A percentile compares a stretch with the other conserved stretches of the same genome.
These are phyloP conservation scores for Acronicta leporina DNA, from an alignment of 2,888 invertebrate species.

Conservation along the genomic window DNA sequence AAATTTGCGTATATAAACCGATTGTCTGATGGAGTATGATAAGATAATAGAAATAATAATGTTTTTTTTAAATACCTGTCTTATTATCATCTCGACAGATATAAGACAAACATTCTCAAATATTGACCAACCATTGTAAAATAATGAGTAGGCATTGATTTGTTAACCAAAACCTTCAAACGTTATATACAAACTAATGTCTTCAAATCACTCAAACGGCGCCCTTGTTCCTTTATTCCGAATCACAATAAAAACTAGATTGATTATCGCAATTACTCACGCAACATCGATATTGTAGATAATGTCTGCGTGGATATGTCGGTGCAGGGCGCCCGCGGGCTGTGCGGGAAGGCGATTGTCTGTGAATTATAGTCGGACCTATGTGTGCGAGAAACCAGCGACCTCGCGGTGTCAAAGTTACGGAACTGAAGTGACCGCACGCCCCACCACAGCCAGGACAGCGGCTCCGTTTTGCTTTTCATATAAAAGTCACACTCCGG, in stretches of 20 bases:
- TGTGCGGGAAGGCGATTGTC: conserved; percentile 65
- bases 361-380: conserved; percentile 72
- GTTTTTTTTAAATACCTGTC: too few relatives aligned
- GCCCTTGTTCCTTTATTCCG: conserved; percentile 45
- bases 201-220: conserved; percentile 42
- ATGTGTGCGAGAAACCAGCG: conserved; percentile 74
- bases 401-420: conserved; percentile 89
- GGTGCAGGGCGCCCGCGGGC: conserved; percentile 49
- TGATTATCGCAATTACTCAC: conserved; percentile 66
- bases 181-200: conserved; percentile 32
- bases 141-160: conserved; percentile 20
- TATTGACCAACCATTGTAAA: conserved; percentile 5
- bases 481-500: conserved; percentile 85
- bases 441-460: conserved; percentile 81
- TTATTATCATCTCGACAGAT: too few relatives aligned
- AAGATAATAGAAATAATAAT: too few relatives aligned
- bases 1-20: too few relatives aligned
- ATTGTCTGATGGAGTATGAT: too few relatives aligned
- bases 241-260: conserved; percentile 58
- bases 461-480: conserved; percentile 85
- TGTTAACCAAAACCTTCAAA: conserved; percentile 36
- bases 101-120: too few relatives aligned
- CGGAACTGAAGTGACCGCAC: conserved; percentile 86
- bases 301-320: conserved; percentile 51
- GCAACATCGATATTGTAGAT: conserved; percentile 61